These are phyloP conservation scores for Spilarctia lutea DNA, from an alignment of 2,888 invertebrate genomes.

Conservation along the genomic window DNA sequence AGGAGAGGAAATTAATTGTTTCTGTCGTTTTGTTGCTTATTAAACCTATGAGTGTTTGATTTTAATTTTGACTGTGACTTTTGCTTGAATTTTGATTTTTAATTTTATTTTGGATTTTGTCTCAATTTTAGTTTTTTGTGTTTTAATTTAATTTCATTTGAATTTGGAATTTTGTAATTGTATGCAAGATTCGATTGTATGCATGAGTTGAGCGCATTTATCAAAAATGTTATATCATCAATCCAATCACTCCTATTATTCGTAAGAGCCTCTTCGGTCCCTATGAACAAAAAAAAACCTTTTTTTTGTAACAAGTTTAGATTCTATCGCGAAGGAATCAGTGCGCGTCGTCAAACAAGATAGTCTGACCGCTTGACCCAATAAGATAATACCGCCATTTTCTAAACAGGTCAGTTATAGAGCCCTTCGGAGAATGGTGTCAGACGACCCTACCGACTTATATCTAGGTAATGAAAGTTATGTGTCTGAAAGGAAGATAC, in stretches of 20 bases:
- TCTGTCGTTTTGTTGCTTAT: too few species aligned
- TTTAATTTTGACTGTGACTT: too few species aligned
- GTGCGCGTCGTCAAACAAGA: background rate
- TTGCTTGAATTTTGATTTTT: too few species aligned
- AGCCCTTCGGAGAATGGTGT: background rate
- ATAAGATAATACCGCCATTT: conserved; percentile 9
- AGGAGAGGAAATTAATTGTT: too few species aligned
- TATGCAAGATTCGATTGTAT: too few species aligned
- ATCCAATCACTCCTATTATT: background rate
- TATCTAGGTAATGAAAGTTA: background rate
- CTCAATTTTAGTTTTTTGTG: too few species aligned
- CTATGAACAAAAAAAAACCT: background rate
- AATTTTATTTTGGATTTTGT: too few species aligned
- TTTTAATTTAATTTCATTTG: too few species aligned
- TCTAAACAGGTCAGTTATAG: conserved; percentile 1
- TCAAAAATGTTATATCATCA: background rate
- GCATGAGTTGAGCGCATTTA: too few species aligned
- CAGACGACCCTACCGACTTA: background rate
- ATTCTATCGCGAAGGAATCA: conserved; percentile 10
- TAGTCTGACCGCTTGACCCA: conserved; percentile 8
- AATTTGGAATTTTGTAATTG: too few species aligned
- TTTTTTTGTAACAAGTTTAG: background rate
- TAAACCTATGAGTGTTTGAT: too few species aligned
- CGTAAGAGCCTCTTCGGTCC: background rate
- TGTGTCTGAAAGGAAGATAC: too few species aligned